Evolutionary conservation across 64 coral and sea anemone genomes (phyloP), one percentile per base, ranked within the genome.

Genomic region (Pachyseris speciosa): DNA sequence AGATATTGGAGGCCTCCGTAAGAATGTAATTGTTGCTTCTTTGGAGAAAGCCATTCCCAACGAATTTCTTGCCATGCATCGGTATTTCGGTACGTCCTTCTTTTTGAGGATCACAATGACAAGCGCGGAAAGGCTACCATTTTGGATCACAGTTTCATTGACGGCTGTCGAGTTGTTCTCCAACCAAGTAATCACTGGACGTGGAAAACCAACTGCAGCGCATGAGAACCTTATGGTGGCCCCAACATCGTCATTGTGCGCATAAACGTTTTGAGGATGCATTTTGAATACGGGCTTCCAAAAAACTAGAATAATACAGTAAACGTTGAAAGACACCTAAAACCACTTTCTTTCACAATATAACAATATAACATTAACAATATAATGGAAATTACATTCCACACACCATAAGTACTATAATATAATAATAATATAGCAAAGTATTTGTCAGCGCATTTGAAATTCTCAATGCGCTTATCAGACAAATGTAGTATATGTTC

Each of bases 101-200:
- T 11, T 40, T 40, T 60, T n/a, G 22, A 40, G 55, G 8, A 81
- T n/a, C 7, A 15, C 53, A 25, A 81, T 0, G 36, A 20, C 11
- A 34, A 81, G 77, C 9, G 34, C 11, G 22, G 77, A 81, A 22
- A 81, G 19, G 16, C 33, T 81, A 3, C 24, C 51, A 26, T 60
- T 81, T 33, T 25, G 32, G 20, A 5, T 39, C 20, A 9, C 53
- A 19, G 20, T 39, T 16, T 55, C 77, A 2, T 36, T 38, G 9
- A 38, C 17, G 4, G 63, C 36, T 57, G 31, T 57, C 29, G 53
- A 61, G 77, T 81, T 81, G 77, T 81, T 81, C 42, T 63, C 9
- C 24, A 81, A 37, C 77, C 77, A 81, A 13, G 7, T 55, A 11
- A 81, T 60, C 19, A 63, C 52, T 5, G 77, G 77, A 26, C 9